These are phyloP conservation scores for Drosophila neonasuta DNA, from an alignment of 2,888 invertebrate species.

Conservation along the genomic window DNA sequence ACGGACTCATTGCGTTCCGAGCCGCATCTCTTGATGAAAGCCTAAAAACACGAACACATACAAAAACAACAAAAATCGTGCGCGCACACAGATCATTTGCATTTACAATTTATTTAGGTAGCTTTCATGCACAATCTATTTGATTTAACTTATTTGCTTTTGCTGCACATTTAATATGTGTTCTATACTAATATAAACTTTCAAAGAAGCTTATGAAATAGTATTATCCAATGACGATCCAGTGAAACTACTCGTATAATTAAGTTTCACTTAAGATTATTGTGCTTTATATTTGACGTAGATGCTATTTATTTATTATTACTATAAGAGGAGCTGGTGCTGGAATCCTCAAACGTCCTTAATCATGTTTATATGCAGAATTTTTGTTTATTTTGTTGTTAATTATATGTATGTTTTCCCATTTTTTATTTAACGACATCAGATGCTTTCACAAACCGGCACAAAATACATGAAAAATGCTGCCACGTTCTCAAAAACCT, in stretches of 20 bases:
- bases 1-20: conserved; percentile 82
- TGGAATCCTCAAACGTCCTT: conserved; percentile 32
- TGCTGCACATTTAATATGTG: conserved; percentile 29
- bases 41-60: conserved; percentile 54
- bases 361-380: conserved; percentile 21
- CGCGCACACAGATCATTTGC: conserved; percentile 48
- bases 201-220: conserved; percentile 47
- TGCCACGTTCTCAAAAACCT: conserved; percentile 58
- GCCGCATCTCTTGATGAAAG: conserved; percentile 81
- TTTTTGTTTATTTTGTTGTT: conserved; percentile 39
- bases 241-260: conserved; percentile 40
- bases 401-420: conserved; percentile 20
- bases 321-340: conserved; percentile 23
- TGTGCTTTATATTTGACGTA: conserved; percentile 52
- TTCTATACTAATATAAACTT: conserved; percentile 18
- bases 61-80: conserved; percentile 14
- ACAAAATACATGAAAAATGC: conserved; percentile 18
- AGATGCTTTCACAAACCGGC: conserved; percentile 10
- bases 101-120: conserved; percentile 53
- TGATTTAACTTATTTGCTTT: conserved; percentile 23
- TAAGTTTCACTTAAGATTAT: conserved; percentile 45
- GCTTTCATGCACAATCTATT: conserved; percentile 24
- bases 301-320: conserved; percentile 38
- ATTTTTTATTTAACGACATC: conserved; percentile 1
- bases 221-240: conserved; percentile 63